Evolutionary conservation across 2,797 vertebrate genomes (phyloP).

Genomic region (Sebastes matsubarae): DNA sequence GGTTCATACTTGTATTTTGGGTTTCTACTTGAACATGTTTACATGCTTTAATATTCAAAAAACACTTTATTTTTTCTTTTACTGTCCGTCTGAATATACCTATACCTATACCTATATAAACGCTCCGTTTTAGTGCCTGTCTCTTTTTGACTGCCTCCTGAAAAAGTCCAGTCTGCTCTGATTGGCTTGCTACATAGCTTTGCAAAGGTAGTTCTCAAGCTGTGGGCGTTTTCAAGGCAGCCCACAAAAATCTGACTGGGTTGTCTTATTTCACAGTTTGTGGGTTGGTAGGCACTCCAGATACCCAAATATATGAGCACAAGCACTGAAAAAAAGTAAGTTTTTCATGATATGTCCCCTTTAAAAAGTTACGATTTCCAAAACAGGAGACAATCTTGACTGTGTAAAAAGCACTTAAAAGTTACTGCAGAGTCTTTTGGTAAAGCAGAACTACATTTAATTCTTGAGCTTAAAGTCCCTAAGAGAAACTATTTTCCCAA

Average conservation of each 20-base stretch:
- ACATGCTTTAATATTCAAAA: background rate
- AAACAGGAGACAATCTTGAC: background rate
- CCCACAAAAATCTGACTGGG: too few species aligned
- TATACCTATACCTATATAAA: background rate
- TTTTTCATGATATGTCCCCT: too few species aligned
- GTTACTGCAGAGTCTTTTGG: too few species aligned
- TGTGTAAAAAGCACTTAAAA: background rate
- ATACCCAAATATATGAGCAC: too few species aligned
- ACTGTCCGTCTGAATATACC: background rate
- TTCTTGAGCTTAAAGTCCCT: background rate
- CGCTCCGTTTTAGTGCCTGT: background rate
- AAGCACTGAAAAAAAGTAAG: too few species aligned
- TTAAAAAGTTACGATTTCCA: background rate
- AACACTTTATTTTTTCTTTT: background rate
- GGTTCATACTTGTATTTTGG: background rate
- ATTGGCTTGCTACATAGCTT: too few species aligned
- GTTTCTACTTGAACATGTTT: background rate
- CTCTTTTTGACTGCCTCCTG: accelerated
- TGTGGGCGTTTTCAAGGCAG: too few species aligned
- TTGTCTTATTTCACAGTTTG: too few species aligned
- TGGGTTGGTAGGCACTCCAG: too few species aligned
- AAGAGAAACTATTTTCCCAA: background rate
- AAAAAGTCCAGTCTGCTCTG: accelerated
- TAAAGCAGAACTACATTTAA: background rate
- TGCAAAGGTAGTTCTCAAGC: too few species aligned